These are phyloP conservation scores for Platysternon megacephalum DNA, from an alignment of 2,113 vertebrate genomes.

Conservation along the genomic window DNA sequence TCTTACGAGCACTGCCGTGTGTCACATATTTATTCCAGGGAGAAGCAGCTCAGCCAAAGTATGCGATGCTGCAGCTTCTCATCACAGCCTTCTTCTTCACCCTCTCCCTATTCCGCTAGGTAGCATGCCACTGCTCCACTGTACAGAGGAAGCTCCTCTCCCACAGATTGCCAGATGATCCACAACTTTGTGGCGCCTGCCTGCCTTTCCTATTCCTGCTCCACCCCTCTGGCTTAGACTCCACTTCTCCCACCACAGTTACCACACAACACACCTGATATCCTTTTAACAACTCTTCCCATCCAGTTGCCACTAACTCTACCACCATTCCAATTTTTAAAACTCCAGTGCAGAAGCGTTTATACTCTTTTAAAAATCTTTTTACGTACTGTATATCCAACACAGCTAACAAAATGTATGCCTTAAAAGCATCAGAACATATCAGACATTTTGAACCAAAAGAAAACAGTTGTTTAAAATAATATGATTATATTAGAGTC, in stretches of 20 bases:
- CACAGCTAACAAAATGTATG: background rate
- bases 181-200: background rate
- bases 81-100: background rate
- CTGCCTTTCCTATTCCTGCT: background rate
- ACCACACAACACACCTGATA: background rate
- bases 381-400: background rate
- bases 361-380: background rate
- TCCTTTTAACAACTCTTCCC: background rate
- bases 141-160: background rate
- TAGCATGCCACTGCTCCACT: background rate
- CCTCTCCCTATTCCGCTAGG: background rate
- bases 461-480: background rate
- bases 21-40: background rate
- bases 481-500: background rate
- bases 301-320: background rate
- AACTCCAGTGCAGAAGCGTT: background rate
- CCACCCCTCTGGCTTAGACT: background rate
- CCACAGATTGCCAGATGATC: background rate
- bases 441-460: background rate
- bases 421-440: background rate
- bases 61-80: background rate
- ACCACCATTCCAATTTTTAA: background rate
- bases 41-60: fast-evolving
- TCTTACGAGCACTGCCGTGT: background rate
- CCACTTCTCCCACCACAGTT: background rate